Conservation (phyloP, 2,888 invertebrate genomes). For the Mycalesis mineus region DNA sequence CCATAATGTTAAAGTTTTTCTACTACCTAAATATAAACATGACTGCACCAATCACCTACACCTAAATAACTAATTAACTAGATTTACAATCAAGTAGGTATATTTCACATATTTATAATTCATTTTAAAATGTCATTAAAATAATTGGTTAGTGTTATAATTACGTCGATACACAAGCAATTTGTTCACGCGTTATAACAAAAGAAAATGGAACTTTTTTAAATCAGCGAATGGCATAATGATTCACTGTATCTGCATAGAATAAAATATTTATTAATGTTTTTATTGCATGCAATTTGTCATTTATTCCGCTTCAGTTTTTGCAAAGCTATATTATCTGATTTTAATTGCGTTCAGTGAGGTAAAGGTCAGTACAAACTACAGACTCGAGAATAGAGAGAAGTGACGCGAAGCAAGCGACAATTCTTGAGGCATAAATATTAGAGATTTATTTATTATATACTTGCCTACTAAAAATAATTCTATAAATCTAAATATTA, state of each 20-base stretch:
- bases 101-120: background rate
- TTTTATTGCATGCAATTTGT: conserved; percentile 59
- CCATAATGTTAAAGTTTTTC: no score
- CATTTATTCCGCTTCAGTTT: conserved; percentile 56
- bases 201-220: conserved; percentile 4
- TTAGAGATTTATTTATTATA: no score
- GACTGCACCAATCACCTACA: no score
- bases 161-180: background rate
- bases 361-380: conserved; percentile 18
- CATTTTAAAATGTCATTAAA: background rate
- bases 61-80: no score
- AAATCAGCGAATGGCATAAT: conserved; percentile 13
- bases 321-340: conserved; percentile 53
- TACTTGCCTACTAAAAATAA: no score
- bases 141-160: background rate
- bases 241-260: conserved; percentile 16
- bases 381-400: background rate
- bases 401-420: no score
- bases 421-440: no score
- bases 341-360: conserved; percentile 56
- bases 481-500: no score
- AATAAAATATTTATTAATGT: conserved; percentile 37
- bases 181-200: background rate
- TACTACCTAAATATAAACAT: no score
- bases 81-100: no score